Evolutionary conservation across 2,797 vertebrate species (phyloP).

Genomic region (Naso thynnoides): DNA sequence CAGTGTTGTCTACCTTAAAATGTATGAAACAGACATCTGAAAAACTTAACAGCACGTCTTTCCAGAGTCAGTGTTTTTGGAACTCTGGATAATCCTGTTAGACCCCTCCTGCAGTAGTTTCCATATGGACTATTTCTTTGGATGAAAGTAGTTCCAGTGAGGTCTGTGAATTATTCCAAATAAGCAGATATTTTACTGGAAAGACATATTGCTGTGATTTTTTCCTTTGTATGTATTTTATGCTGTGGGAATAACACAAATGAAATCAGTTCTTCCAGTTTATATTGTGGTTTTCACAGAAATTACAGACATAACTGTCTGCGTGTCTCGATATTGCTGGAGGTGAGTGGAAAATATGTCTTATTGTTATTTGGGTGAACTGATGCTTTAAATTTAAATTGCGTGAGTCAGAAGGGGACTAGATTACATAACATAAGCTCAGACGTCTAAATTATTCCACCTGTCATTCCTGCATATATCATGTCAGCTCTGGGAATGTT

Average conservation of each 20-base stretch:
- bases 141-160: slow-evolving; percentile 10
- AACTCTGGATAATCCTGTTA: not conserved
- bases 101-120: not conserved
- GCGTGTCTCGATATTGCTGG: not conserved
- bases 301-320: slow-evolving; percentile 7
- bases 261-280: not conserved
- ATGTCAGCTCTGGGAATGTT: slow-evolving; percentile 41
- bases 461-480: slow-evolving; percentile 52
- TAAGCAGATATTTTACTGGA: slow-evolving; percentile 3
- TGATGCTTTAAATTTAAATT: slow-evolving; percentile 35
- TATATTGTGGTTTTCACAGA: slow-evolving; percentile 9
- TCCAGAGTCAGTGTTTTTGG: slow-evolving; percentile 25
- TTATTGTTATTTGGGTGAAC: slow-evolving; percentile 24
- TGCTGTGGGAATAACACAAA: not conserved
- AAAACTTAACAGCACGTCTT: not conserved
- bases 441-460: slow-evolving; percentile 51
- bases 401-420: slow-evolving; percentile 4
- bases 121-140: not conserved
- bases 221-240: not conserved
- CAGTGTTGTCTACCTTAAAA: too few species aligned
- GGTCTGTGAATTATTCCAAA: slow-evolving; percentile 4
- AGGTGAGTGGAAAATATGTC: slow-evolving; percentile 16
- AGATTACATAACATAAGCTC: slow-evolving; percentile 47
- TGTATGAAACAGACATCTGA: not conserved
- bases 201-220: slow-evolving; percentile 20